Conservation (phyloP, 2,888 invertebrate species). For the Hyles lineata region DNA sequence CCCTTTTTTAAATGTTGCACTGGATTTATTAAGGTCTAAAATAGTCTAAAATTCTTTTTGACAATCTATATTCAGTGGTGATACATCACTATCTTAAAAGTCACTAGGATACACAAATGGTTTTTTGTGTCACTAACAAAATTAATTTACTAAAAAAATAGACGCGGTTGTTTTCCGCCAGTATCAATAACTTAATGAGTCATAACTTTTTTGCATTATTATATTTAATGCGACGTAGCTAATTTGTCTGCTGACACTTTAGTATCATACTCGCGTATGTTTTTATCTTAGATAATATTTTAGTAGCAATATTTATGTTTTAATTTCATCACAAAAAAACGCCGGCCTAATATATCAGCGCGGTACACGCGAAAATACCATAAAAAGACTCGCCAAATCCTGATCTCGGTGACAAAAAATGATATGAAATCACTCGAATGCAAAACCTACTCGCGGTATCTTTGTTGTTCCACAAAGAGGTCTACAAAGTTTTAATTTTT, state of each 20-base stretch:
- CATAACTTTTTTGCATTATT: not conserved
- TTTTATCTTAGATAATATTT: not conserved
- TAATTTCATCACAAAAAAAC: conserved; percentile 31
- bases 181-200: not conserved
- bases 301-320: not conserved
- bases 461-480: conserved; percentile 67
- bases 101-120: too few relatives aligned
- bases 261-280: not conserved
- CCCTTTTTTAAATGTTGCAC: too few relatives aligned
- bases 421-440: conserved; percentile 38
- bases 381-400: conserved; percentile 26
- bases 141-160: too few relatives aligned
- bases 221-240: not conserved
- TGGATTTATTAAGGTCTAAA: too few relatives aligned
- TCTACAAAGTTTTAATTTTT: conserved; percentile 75
- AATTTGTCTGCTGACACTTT: not conserved
- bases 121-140: too few relatives aligned
- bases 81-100: too few relatives aligned
- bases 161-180: not conserved
- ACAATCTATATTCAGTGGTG: too few relatives aligned
- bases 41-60: too few relatives aligned
- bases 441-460: conserved; percentile 55
- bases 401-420: conserved; percentile 25
- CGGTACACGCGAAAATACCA: conserved; percentile 20
- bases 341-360: conserved; percentile 10